Conservation (phyloP, 1,140 invertebrate genomes). For the Ostrea denselamellosa region DNA sequence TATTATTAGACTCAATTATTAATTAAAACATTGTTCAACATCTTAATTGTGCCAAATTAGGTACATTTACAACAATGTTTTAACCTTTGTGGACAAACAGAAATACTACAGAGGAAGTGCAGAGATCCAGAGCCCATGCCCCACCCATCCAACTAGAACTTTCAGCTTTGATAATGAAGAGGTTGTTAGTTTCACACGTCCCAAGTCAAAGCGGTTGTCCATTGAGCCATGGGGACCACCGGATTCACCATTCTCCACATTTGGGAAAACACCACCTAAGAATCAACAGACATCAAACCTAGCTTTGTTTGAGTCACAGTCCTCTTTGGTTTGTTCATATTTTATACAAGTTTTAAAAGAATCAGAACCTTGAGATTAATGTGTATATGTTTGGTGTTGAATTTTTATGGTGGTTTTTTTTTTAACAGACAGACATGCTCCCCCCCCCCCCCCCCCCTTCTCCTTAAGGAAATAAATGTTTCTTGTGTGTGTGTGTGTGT, state of each 20-base stretch:
- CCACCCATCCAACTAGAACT: constrained; percentile 23
- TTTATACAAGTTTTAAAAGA: not conserved
- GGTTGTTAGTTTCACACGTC: constrained; percentile 53
- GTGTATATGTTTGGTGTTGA: not conserved
- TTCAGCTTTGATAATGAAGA: constrained; percentile 58
- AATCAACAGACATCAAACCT: constrained; percentile 5
- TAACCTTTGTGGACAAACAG: constrained; percentile 42
- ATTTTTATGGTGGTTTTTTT: no score
- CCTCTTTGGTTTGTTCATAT: not conserved
- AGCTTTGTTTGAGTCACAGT: not conserved
- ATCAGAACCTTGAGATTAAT: not conserved
- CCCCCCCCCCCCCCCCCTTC: no score
- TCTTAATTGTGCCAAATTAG: no score
- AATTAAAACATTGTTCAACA: no score
- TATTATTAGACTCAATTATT: no score
- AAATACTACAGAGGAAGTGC: constrained; percentile 61
- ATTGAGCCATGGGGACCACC: constrained; percentile 41
- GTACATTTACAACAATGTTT: not conserved
- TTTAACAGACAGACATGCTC: no score
- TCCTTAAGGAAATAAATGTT: no score
- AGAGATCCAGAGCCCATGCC: constrained; percentile 55
- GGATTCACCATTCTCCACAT: constrained; percentile 69
- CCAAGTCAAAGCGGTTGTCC: constrained; percentile 53
- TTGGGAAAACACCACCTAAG: constrained; percentile 68
- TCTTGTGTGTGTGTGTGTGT: no score